Conservation (phyloP, 53 echinoderm and acorn worm species). For the Apostichopus leukothele region DNA sequence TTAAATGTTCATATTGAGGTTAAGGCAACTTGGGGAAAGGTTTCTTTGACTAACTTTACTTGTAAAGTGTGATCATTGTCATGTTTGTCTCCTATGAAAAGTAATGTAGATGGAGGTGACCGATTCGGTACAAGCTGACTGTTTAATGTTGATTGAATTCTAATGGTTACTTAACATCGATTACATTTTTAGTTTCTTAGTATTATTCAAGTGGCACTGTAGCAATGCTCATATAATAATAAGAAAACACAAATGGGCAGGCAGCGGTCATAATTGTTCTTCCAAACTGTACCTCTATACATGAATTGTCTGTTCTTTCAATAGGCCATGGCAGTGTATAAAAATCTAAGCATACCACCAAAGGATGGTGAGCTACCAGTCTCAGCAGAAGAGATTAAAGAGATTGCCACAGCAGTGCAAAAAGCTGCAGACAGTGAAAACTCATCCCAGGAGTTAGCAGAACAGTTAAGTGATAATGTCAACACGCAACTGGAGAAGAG, state of each 20-base stretch:
- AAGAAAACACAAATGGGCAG: too few species aligned
- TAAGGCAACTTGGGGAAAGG: too few species aligned
- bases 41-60: too few species aligned
- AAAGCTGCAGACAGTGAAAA: neutral
- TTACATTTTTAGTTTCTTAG: too few species aligned
- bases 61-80: too few species aligned
- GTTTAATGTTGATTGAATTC: too few species aligned
- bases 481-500: constrained; percentile 31
- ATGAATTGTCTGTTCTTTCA: neutral
- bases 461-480: constrained; percentile 31
- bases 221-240: neutral
- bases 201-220: neutral
- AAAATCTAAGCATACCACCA: constrained; percentile 67
- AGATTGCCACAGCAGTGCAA: neutral
- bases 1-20: too few species aligned
- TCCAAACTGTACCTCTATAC: neutral
- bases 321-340: constrained; percentile 96
- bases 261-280: neutral
- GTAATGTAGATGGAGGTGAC: too few species aligned
- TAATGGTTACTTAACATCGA: too few species aligned
- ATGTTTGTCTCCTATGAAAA: too few species aligned
- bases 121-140: too few species aligned
- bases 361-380: constrained; percentile 3
- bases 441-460: constrained; percentile 30
- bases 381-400: constrained; percentile 14